Conservation (phyloP, 2,113 vertebrate genomes). For the Ameiurus melas region DNA sequence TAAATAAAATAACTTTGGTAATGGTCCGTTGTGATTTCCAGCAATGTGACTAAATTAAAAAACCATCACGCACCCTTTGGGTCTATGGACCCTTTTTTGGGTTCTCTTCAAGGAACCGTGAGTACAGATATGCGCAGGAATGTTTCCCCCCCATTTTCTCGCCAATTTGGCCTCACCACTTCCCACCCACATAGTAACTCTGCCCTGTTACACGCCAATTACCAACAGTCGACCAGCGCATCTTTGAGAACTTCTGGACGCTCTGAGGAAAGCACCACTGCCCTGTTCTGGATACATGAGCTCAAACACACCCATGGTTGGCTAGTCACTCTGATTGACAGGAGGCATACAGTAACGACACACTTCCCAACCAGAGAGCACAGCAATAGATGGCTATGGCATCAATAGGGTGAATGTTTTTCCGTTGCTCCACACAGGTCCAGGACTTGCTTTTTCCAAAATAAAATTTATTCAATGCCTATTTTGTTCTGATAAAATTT, state of each 20-base stretch:
- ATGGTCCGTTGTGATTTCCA: no score
- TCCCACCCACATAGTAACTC: background rate
- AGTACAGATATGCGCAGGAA: no score
- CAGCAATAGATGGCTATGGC: background rate
- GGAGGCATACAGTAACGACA: background rate
- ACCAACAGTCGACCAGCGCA: background rate
- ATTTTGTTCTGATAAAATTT: background rate
- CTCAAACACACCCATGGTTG: background rate
- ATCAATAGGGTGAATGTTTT: background rate
- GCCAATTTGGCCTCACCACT: no score
- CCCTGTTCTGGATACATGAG: background rate
- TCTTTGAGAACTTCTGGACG: background rate
- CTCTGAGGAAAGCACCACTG: no score
- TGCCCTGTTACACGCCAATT: background rate
- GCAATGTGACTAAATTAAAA: no score
- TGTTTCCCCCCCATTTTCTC: no score
- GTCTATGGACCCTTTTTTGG: no score
- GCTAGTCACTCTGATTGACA: background rate
- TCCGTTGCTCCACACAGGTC: background rate
- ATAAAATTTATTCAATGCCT: background rate
- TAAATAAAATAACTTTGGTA: background rate
- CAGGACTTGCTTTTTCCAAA: no score
- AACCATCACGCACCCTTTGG: no score
- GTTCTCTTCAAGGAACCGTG: no score
- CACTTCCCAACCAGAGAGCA: background rate